Conservation (phyloP, 1,140 invertebrate genomes). For the Araneus ventricosus region DNA sequence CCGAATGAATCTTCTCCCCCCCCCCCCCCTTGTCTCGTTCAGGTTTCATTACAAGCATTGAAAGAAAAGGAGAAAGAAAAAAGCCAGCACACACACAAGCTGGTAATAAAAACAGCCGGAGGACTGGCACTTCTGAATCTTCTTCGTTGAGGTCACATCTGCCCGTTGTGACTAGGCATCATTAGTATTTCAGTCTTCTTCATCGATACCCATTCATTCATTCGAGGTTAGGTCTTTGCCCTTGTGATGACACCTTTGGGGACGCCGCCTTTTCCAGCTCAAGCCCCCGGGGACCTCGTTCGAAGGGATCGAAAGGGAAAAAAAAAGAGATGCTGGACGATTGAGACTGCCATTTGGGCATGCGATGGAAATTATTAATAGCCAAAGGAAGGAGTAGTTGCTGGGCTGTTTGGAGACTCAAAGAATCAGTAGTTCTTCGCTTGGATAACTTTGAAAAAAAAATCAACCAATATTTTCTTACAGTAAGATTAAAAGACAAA, state of each 20-base stretch:
- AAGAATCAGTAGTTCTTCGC: too few species aligned
- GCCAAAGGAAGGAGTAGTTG: neutral
- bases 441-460: too few species aligned
- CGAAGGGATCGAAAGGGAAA: neutral
- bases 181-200: conserved; percentile 72
- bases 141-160: conserved; percentile 63
- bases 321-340: conserved; percentile 8
- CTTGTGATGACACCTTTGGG: conserved; percentile 68
- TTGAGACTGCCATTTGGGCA: conserved; percentile 32
- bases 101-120: conserved; percentile 57
- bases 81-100: neutral
- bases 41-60: conserved; percentile 25
- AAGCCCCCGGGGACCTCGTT: conserved; percentile 3
- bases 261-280: conserved; percentile 53
- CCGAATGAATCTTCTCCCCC: neutral
- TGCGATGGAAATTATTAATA: conserved; percentile 17
- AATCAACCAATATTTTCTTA: too few species aligned
- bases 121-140: conserved; percentile 17
- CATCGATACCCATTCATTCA: conserved; percentile 67
- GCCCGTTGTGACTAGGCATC: conserved; percentile 64
- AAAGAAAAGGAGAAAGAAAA: neutral
- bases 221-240: conserved; percentile 64
- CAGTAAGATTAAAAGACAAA: too few species aligned
- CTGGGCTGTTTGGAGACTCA: too few species aligned
- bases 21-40: neutral